These are phyloP conservation scores for Pandemis heparana DNA, from an alignment of 2,888 invertebrate genomes.

Conservation along the genomic window DNA sequence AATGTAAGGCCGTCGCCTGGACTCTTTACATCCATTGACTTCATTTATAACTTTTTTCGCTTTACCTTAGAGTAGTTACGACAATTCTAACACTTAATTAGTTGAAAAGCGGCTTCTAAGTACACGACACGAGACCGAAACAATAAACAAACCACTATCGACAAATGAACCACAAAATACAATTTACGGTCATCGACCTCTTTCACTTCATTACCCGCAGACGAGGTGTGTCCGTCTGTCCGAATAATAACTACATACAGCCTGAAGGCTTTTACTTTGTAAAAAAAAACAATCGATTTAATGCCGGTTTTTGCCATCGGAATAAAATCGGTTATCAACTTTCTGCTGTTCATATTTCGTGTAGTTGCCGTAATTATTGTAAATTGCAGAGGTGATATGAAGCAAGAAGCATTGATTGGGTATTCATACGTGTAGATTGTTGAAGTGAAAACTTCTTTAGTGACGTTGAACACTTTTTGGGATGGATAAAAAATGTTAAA, in stretches of 20 bases:
- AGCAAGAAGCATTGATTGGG: neutral
- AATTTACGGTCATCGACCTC: conserved; percentile 27
- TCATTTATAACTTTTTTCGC: too few relatives aligned
- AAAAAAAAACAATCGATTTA: conserved; percentile 31
- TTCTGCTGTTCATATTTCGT: conserved; percentile 16
- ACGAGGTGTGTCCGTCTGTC: conserved; percentile 44
- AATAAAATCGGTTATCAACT: conserved; percentile 24
- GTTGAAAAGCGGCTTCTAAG: too few relatives aligned
- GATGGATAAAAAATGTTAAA: too few relatives aligned
- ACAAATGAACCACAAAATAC: conserved; percentile 12
- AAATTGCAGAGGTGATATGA: conserved; percentile 26
- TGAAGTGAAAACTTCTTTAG: too few relatives aligned
- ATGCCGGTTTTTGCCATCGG: conserved; percentile 21
- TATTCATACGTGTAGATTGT: neutral
- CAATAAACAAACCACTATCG: neutral
- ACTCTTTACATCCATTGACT: too few relatives aligned
- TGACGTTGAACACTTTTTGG: too few relatives aligned
- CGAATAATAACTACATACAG: conserved; percentile 1
- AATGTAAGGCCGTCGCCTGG: too few relatives aligned
- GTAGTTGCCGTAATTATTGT: conserved; percentile 21
- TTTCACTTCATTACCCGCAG: conserved; percentile 27
- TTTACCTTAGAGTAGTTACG: too few relatives aligned
- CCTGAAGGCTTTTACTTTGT: conserved; percentile 23
- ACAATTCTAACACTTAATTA: too few relatives aligned
- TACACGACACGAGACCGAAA: neutral